These are phyloP conservation scores for Drosophila navojoa DNA, from an alignment of 1,140 invertebrate genomes.

Conservation along the genomic window DNA sequence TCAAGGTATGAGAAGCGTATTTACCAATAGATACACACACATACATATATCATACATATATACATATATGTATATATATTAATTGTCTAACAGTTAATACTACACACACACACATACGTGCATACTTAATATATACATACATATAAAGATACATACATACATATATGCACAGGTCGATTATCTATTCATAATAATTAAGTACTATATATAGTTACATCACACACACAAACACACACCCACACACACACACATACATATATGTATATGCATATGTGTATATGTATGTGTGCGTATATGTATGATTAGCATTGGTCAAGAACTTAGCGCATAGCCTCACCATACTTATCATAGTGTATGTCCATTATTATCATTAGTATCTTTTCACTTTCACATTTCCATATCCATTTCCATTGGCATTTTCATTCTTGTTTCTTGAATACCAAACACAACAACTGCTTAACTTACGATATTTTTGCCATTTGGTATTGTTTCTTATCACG, in stretches of 20 bases:
- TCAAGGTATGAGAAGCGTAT: slow-evolving; percentile 91
- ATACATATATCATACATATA: slow-evolving; percentile 68
- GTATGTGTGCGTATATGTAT: slow-evolving; percentile 30
- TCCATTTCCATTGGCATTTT: slow-evolving; percentile 13
- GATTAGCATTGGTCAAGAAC: slow-evolving; percentile 44
- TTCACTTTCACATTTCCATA: slow-evolving; percentile 8
- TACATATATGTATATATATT: background rate
- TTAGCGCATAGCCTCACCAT: slow-evolving; percentile 44
- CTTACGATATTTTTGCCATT: slow-evolving; percentile 14
- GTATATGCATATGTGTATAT: slow-evolving; percentile 25
- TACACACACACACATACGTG: slow-evolving; percentile 2
- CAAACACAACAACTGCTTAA: slow-evolving; percentile 17
- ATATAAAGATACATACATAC: slow-evolving; percentile 14
- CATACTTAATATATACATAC: slow-evolving; percentile 7
- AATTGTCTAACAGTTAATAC: too few relatives aligned
- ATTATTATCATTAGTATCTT: slow-evolving; percentile 9
- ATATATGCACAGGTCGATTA: slow-evolving; percentile 42
- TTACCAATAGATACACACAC: slow-evolving; percentile 60
- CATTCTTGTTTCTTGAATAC: slow-evolving; percentile 12
- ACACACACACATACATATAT: slow-evolving; percentile 22
- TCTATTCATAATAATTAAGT: slow-evolving; percentile 32
- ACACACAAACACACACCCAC: slow-evolving; percentile 18
- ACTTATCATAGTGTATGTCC: slow-evolving; percentile 33
- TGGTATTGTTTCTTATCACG: slow-evolving; percentile 9
- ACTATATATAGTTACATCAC: slow-evolving; percentile 26